A percentile compares a stretch with the other conserved stretches of the same genome.
Evolutionary conservation across 2,113 vertebrate genomes (phyloP).

Genomic region (Dasypus novemcinctus): DNA sequence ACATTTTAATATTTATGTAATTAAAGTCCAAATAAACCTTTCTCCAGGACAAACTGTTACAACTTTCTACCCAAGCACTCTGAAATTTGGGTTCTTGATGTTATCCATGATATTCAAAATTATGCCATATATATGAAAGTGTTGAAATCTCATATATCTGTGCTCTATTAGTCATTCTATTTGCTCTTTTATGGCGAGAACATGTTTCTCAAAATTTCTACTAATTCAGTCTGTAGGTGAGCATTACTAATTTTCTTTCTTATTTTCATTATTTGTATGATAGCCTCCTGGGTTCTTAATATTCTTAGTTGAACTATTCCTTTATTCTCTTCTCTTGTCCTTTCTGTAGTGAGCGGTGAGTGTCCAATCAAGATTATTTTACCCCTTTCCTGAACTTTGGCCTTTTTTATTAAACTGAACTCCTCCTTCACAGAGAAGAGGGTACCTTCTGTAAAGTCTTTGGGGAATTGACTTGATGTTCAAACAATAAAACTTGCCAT

Average conservation of each 20-base stretch:
- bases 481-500: slow-evolving; percentile 96
- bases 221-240: slow-evolving; percentile 99
- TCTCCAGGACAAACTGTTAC: slow-evolving; percentile 81
- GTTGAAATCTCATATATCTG: slow-evolving; percentile 99
- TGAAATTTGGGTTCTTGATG: slow-evolving; percentile 62
- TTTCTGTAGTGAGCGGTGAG: slow-evolving; percentile 97
- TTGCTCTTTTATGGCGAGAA: slow-evolving; percentile 99
- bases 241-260: slow-evolving; percentile 99
- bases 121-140: slow-evolving; percentile 99
- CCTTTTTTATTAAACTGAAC: slow-evolving; percentile 99
- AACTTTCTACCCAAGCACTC: slow-evolving; percentile 82
- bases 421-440: slow-evolving; percentile 99
- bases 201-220: slow-evolving; percentile 99
- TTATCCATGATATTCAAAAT: slow-evolving; percentile 70
- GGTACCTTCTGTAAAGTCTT: slow-evolving; percentile 99
- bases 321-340: slow-evolving; percentile 99
- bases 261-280: slow-evolving; percentile 99
- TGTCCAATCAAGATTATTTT: slow-evolving; percentile 99
- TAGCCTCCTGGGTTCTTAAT: slow-evolving; percentile 99
- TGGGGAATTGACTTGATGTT: slow-evolving; percentile 98
- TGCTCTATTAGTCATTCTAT: slow-evolving; percentile 99
- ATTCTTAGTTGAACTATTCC: slow-evolving; percentile 99
- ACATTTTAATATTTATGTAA: slow-evolving; percentile 87
- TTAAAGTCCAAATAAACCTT: slow-evolving; percentile 84
- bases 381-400: slow-evolving; percentile 98